These are phyloP conservation scores for Cryptotis parvus DNA, from an alignment of 2,113 vertebrate species.

Conservation along the genomic window DNA sequence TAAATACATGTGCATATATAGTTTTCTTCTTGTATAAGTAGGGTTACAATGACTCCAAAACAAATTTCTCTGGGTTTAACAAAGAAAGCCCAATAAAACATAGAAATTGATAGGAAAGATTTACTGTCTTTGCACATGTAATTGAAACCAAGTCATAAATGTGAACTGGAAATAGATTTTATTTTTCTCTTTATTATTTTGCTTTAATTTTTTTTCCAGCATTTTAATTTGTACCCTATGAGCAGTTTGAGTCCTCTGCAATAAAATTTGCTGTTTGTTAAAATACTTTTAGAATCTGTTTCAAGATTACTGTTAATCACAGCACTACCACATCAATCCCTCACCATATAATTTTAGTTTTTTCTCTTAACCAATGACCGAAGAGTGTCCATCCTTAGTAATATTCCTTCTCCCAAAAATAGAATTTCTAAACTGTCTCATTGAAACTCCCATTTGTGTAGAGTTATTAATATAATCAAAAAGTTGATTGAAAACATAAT, in stretches of 20 bases:
- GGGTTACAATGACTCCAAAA: not conserved
- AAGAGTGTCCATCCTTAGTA: not conserved
- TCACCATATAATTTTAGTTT: slow-evolving; percentile 4
- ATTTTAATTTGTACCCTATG: not conserved
- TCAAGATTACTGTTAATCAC: slow-evolving; percentile 8
- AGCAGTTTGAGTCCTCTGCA: not conserved
- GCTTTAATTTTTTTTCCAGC: not conserved
- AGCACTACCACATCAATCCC: not conserved
- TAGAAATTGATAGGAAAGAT: not conserved
- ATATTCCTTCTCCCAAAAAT: not conserved
- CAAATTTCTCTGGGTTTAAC: not conserved
- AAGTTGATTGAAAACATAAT: not conserved
- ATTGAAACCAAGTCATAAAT: not conserved
- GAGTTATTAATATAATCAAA: not conserved
- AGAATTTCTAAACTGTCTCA: not conserved
- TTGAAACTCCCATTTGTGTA: not conserved
- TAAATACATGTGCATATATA: not conserved
- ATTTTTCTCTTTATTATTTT: not conserved
- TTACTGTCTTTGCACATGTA: not conserved
- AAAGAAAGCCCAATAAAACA: not conserved
- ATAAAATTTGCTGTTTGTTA: not conserved
- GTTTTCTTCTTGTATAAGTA: not conserved
- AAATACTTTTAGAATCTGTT: not conserved
- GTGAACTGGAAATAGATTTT: not conserved
- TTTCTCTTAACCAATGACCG: not conserved